These are phyloP conservation scores for Pollenia angustigena DNA, from an alignment of 2,888 invertebrate species.

Conservation along the genomic window DNA sequence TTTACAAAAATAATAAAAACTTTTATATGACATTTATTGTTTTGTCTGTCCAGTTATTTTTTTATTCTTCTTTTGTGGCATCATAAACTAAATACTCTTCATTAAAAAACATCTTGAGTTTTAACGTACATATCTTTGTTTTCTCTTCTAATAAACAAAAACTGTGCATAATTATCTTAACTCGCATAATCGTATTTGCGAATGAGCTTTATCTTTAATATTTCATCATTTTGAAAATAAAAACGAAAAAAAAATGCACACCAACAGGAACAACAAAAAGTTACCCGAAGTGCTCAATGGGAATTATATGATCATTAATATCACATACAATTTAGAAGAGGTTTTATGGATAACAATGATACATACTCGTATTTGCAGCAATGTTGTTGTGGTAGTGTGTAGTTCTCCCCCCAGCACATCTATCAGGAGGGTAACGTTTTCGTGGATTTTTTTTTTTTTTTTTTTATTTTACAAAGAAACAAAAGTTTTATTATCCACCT, in stretches of 20 bases:
- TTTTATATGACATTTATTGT: constrained; percentile 16
- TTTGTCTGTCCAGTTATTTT: neutral
- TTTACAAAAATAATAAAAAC: neutral
- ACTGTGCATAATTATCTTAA: constrained; percentile 43
- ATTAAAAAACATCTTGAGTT: constrained; percentile 41
- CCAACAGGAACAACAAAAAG: neutral
- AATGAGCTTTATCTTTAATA: constrained; percentile 52
- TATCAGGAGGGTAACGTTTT: constrained; percentile 48
- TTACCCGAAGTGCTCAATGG: neutral
- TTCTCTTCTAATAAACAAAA: neutral
- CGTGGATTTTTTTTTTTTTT: neutral
- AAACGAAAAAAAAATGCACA: neutral
- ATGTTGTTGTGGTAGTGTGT: constrained; percentile 34
- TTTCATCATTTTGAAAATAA: constrained; percentile 45
- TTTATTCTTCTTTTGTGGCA: neutral
- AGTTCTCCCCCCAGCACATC: neutral
- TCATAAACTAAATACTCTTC: constrained; percentile 41
- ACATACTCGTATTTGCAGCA: constrained; percentile 25
- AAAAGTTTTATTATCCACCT: constrained; percentile 58
- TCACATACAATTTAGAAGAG: constrained; percentile 46
- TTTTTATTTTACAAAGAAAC: constrained; percentile 8
- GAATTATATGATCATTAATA: constrained; percentile 56
- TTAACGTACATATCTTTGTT: constrained; percentile 40
- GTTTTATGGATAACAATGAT: constrained; percentile 44
- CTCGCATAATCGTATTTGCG: constrained; percentile 40